Conservation (phyloP, 2,797 vertebrate species). For the Furcifer pardalis region DNA sequence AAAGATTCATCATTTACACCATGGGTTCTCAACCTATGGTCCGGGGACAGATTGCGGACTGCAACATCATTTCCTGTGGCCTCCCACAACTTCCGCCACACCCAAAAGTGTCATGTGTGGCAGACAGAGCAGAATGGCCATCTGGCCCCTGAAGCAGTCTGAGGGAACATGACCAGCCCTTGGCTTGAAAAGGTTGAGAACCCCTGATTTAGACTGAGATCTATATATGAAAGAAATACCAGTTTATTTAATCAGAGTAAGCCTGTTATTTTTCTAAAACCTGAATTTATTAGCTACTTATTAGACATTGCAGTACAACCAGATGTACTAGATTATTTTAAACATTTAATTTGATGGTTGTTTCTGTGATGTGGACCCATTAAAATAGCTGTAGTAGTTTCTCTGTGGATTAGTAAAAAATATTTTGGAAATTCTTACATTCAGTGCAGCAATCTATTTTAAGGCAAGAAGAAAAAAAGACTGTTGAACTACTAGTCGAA, state of each 20-base stretch:
- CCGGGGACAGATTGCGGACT: no score
- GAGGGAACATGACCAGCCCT: no score
- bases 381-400: conserved; percentile 54
- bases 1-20: background rate
- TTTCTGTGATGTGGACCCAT: conserved; percentile 46
- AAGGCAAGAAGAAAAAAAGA: conserved; percentile 61
- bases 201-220: no score
- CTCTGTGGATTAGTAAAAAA: conserved; percentile 46
- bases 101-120: no score
- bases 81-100: no score
- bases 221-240: conserved; percentile 33
- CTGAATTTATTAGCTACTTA: conserved; percentile 46
- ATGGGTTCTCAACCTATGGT: no score
- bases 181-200: no score
- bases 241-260: conserved; percentile 6
- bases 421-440: conserved; percentile 54
- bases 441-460: conserved; percentile 59
- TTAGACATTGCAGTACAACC: conserved; percentile 1
- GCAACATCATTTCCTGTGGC: no score
- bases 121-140: no score
- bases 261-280: background rate
- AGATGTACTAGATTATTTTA: conserved; percentile 34
- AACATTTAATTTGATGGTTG: conserved; percentile 48
- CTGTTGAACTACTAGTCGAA: conserved; percentile 64
- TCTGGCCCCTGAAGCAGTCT: no score